Base-by-base conservation (phyloP, 1,140 invertebrate genomes). In the Camponotus floridanus region DNA sequence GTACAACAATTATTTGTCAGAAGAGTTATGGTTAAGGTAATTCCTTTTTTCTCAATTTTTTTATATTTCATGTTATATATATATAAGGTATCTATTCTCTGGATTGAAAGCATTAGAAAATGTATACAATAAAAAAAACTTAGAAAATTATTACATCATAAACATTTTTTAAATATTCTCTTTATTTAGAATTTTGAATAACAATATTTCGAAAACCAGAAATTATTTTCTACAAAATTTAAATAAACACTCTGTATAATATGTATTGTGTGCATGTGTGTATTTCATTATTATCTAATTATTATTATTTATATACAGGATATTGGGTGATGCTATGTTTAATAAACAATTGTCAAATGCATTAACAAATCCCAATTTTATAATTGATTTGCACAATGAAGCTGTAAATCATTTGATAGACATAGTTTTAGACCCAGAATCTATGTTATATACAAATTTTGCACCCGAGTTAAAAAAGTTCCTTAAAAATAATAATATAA, bases 311-410 rank as follows among this genome's bases (percentile, higher is more conserved):
- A 26, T 26, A 26, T 85, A 33, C 85, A 95, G 94, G 86, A 94
- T 97, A 64, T 95, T 95, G 83, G 94, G 94, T 48, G 95, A 95
- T 80, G 91, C 93, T 15, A 94, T 91, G 87, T 95, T 89, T 91
- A 97, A 96, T 93, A 90, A 80, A 13, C 93, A 91, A 71, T 94
- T 97, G 26, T 89, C 91, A 33, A 86, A 88, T 51, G 93, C 96
- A 48, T 93, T 96, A 36, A 94, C 94, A 36, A 95, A 96, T 86
- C 95, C 97, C 0, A 95, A 96, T 83, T 96, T 96, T 86, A 94
- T 97, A 4, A 96, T 96, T 26, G 92, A 95, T 45, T 92, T 97
- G 48, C 97, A 97, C 86, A 97, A 97, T 91, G 95, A 96, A 88
- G 96, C 96, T 51, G 95, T 97, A 4, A 93, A 94, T 68, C 96